phyloP scores from a whole-genome alignment of 2,797 vertebrate species.

The Muscicapa striata region DNA sequence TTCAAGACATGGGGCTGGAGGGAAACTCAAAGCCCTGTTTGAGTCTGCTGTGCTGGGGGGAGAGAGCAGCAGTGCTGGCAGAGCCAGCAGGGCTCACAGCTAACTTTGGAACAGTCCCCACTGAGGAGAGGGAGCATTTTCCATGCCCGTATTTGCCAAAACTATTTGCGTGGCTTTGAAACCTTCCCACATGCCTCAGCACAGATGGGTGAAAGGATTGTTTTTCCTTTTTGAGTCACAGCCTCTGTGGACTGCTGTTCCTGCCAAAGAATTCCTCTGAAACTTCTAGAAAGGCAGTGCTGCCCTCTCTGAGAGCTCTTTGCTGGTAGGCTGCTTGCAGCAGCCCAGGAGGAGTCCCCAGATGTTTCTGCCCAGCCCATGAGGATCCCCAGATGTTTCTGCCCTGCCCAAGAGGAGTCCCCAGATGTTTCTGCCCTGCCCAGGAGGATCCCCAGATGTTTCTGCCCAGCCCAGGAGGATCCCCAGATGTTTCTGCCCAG shows the following conservation, averaged over 20 bases:
- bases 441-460: no score
- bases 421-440: no score
- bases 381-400: no score
- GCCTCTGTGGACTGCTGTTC: not conserved
- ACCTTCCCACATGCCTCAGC: slow-evolving; percentile 44
- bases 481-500: no score
- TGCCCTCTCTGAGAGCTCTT: not conserved
- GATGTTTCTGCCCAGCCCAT: rapidly evolving
- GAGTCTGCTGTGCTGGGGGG: not conserved
- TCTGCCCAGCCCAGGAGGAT: no score
- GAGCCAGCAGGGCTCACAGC: not conserved
- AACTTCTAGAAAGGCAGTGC: not conserved
- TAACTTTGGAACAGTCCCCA: slow-evolving; percentile 30
- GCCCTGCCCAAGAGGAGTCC: not conserved
- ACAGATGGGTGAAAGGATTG: slow-evolving; percentile 33
- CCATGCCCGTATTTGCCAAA: slow-evolving; percentile 75
- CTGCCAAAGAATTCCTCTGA: slow-evolving; percentile 72
- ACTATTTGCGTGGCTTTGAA: slow-evolving; percentile 41
- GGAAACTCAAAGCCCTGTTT: not conserved
- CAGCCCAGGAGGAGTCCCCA: not conserved
- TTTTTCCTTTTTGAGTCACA: slow-evolving; percentile 81
- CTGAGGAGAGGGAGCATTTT: not conserved
- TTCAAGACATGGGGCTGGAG: not conserved
- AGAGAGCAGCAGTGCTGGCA: not conserved
- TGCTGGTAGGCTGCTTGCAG: not conserved